phyloP scores from a whole-genome alignment of 2,888 invertebrate genomes.

The Petrolisthes manimaculis region DNA sequence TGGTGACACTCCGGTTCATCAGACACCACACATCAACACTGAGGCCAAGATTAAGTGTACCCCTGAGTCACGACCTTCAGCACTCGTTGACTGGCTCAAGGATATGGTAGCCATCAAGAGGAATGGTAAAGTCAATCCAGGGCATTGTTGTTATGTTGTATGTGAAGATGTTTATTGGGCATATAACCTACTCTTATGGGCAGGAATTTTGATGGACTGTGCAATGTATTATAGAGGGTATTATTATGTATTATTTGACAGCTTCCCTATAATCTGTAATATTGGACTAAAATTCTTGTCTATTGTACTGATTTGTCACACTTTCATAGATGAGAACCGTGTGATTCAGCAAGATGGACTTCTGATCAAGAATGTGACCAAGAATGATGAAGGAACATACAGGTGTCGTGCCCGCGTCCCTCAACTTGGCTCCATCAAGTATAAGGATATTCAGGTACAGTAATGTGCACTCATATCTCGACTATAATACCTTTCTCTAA shows the following conservation, averaged over 20 bases:
- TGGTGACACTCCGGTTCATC: conserved; percentile 86
- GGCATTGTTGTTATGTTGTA: too few species aligned
- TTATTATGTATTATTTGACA: neutral
- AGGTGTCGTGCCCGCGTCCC: conserved; percentile 88
- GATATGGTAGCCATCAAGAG: conserved; percentile 73
- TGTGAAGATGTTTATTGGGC: too few species aligned
- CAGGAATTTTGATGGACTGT: too few species aligned
- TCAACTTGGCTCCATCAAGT: conserved; percentile 82
- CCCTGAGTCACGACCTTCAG: conserved; percentile 86
- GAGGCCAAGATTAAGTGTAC: conserved; percentile 85
- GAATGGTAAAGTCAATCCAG: conserved; percentile 69
- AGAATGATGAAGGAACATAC: conserved; percentile 87
- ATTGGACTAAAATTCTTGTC: too few species aligned
- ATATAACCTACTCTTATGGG: too few species aligned
- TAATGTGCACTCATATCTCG: too few species aligned
- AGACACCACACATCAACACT: conserved; percentile 82
- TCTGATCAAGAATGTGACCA: conserved; percentile 81
- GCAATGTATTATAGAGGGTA: too few species aligned
- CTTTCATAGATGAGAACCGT: conserved; percentile 76
- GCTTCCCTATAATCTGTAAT: too few species aligned
- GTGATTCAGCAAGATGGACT: conserved; percentile 79
- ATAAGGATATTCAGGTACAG: conserved; percentile 82
- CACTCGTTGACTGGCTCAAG: conserved; percentile 87
- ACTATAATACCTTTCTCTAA: too few species aligned
- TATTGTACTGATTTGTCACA: neutral